phyloP scores from a whole-genome alignment of 1,140 invertebrate genomes.

The Acromyrmex heyeri region DNA sequence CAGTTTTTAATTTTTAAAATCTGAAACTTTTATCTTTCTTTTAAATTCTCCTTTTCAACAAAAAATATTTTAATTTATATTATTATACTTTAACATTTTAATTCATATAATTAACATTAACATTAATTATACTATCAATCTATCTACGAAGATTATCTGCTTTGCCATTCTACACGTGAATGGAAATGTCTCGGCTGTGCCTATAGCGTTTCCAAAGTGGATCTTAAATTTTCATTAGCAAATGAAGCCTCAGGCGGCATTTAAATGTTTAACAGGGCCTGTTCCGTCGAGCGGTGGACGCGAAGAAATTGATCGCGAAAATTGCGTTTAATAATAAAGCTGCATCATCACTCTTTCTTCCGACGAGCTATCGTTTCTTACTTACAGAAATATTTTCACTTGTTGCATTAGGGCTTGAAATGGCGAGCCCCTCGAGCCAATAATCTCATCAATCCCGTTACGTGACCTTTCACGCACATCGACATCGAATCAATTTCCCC shows the following conservation, averaged over 20 bases:
- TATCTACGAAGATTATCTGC: not conserved
- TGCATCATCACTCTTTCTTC: slow-evolving; percentile 41
- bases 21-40: not conserved
- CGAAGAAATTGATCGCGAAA: slow-evolving; percentile 45
- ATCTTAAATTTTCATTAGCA: slow-evolving; percentile 48
- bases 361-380: not conserved
- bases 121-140: not conserved
- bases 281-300: not conserved
- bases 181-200: slow-evolving; percentile 28
- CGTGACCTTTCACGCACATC: slow-evolving; percentile 60
- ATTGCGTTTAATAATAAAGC: slow-evolving; percentile 57
- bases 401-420: slow-evolving; percentile 62
- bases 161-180: slow-evolving; percentile 24
- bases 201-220: slow-evolving; percentile 2
- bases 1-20: not conserved
- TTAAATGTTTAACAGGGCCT: slow-evolving; percentile 32
- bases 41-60: not conserved
- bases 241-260: slow-evolving; percentile 28
- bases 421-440: slow-evolving; percentile 47
- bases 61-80: not conserved
- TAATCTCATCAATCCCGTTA: slow-evolving; percentile 61
- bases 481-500: slow-evolving; percentile 56
- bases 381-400: slow-evolving; percentile 55
- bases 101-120: slow-evolving; percentile 5
- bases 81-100: not conserved